Evolutionary conservation across 2,113 vertebrate genomes (phyloP), one percentile per base, ranked within the genome.

Genomic region (Atrichornis clamosus): DNA sequence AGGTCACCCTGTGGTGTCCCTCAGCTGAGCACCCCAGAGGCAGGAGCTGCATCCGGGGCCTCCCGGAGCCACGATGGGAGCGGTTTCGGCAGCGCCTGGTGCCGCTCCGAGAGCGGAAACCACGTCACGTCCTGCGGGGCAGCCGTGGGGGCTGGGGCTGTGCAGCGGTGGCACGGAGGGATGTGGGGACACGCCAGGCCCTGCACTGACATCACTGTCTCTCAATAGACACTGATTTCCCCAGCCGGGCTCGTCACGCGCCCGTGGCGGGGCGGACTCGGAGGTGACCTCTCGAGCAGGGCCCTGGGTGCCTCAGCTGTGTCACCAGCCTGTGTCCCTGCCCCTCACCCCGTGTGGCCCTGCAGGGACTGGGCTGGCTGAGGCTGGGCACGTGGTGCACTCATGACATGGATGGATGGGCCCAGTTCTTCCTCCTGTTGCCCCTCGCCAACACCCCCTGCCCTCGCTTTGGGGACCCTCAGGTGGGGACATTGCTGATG

Each of bases 161-260:
- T 63, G 96, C 82, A 92, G 90, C 2, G 8, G 87, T 16, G 84
- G 30, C 89, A 49, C 2, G 1, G 53, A 44, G 83, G 63, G 68
- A 50, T 0, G 7, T 33, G 69, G 59, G 62, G 76, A 60, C 63
- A 4, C 1, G 1, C 68, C 90, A 82, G 82, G 10, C 63, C 89
- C 81, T 91, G 65, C 62, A 22, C 79, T 80, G 91, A 73, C 56
- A 75, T 62, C 41, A 14, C 6, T 5, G 33, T 33, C 81, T 85
- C 28, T 58, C 33, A 55, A 69, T 41, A 55, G 77, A 55, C 76
- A 14, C 42, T 53, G 95, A 56, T 64, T 86, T 90, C 81, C 85
- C 27, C 39, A 30, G 21, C 33, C 0, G 2, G 67, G 70, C 59
- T 35, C 0, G 0, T 49, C 74, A 42, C 4, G 4, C 6, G 6